Evolutionary conservation across 2,888 invertebrate genomes (phyloP).

Genomic region (Sericinus montela): DNA sequence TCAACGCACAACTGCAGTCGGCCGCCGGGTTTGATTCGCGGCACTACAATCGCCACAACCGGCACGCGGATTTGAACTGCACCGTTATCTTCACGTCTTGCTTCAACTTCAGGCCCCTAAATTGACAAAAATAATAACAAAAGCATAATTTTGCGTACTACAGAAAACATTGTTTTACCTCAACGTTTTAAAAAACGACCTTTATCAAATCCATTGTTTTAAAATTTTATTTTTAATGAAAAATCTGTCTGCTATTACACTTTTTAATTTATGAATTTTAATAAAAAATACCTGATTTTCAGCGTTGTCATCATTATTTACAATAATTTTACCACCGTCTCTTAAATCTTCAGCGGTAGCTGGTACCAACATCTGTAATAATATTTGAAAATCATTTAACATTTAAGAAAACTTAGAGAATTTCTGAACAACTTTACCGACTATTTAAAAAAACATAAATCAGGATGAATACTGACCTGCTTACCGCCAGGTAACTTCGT

Average conservation of each 20-base stretch:
- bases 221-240: too few relatives aligned
- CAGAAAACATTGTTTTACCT: too few relatives aligned
- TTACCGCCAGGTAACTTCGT: constrained; percentile 68
- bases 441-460: too few relatives aligned
- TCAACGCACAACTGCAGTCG: constrained; percentile 73
- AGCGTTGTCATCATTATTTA: constrained; percentile 46
- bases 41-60: constrained; percentile 80
- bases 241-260: too few relatives aligned
- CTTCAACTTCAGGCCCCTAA: constrained; percentile 20
- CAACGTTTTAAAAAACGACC: too few relatives aligned
- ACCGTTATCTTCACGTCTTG: constrained; percentile 29
- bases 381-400: too few relatives aligned
- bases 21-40: constrained; percentile 69
- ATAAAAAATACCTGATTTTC: constrained; percentile 32
- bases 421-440: too few relatives aligned
- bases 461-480: constrained; percentile 47
- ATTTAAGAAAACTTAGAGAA: too few relatives aligned
- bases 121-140: neutral
- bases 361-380: constrained; percentile 82
- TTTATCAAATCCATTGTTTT: too few relatives aligned
- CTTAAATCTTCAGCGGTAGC: constrained; percentile 85
- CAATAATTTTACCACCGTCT: constrained; percentile 81
- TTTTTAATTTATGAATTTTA: too few relatives aligned
- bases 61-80: constrained; percentile 80
- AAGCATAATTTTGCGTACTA: too few relatives aligned